Conservation (phyloP, 2,797 vertebrate species). For the Acipenser oxyrinchus region DNA sequence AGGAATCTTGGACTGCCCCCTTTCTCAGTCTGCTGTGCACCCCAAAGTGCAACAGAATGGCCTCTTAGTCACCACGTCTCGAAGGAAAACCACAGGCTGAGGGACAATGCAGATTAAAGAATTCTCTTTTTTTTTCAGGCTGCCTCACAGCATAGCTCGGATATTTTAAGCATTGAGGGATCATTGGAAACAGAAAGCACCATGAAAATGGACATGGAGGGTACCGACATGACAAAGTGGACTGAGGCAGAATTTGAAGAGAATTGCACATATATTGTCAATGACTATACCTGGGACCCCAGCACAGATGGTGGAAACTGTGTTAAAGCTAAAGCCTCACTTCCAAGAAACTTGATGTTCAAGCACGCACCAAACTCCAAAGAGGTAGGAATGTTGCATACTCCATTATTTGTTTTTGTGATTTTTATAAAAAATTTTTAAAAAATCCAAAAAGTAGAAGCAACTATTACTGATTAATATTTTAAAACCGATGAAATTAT, state of each 20-base stretch:
- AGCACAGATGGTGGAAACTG: conserved; percentile 53
- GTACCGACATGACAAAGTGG: conserved; percentile 85
- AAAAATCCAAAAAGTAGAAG: too few relatives aligned
- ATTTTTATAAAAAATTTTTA: too few relatives aligned
- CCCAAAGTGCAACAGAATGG: conserved; percentile 53
- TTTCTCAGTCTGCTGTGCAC: conserved; percentile 40
- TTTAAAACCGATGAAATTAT: too few relatives aligned
- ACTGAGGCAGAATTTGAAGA: conserved; percentile 86
- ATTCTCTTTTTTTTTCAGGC: conserved; percentile 56
- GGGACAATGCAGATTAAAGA: conserved; percentile 59
- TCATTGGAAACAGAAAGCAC: conserved; percentile 64
- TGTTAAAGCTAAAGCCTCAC: conserved; percentile 76
- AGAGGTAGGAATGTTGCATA: conserved; percentile 65
- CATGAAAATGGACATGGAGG: conserved; percentile 73
- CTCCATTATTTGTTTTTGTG: too few relatives aligned
- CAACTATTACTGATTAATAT: too few relatives aligned
- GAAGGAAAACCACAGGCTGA: conserved; percentile 55
- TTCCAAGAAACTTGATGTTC: conserved; percentile 88
- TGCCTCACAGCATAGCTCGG: conserved; percentile 78
- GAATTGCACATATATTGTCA: conserved; percentile 93
- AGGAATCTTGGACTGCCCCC: too few relatives aligned
- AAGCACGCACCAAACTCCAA: conserved; percentile 68
- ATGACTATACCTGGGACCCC: conserved; percentile 79
- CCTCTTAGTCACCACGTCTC: conserved; percentile 65
- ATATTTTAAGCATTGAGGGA: conserved; percentile 76